Evolutionary conservation across 2,113 vertebrate species (phyloP), one percentile per base, ranked within the genome.

Genomic region (Otis tarda): DNA sequence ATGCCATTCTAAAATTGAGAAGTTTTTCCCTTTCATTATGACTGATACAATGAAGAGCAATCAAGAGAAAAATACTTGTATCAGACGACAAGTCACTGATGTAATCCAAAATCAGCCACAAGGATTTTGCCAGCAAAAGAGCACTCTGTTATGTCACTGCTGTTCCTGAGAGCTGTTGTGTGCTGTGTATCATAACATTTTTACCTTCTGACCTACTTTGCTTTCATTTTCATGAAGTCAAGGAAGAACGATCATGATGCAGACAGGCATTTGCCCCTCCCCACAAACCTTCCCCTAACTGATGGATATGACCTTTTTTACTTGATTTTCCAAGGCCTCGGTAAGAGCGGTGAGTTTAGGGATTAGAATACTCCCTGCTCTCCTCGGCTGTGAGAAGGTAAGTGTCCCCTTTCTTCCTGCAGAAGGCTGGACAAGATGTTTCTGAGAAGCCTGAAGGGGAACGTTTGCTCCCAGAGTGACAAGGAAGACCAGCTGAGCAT

Each of bases 171-270:
- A 55, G 16, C 28, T 55, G 8, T 43, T 43, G 41, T 43, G 41
- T 43, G 41, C 41, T 9, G 5, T 2, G 22, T 37, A 71, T 39
- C 16, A 31, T 30, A 37, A 37, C 41, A 59, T 12, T 31, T 56
- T 6, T 55, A 10, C 61, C 33, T 87, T 65, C 55, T 43, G 27
- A 87, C 3, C 27, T 43, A 27, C 45, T 74, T 67, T 45, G 22
- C 31, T 90, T 82, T 64, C 49, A 63, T 19, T 57, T 63, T 79
- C 53, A 45, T 4, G 14, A 14, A 12, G 16, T 10, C 41, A 55
- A 64, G 67, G 31, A 75, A 68, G 5, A 63, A 3, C 0, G 0
- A 83, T 59, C 4, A 1, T 24, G 61, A 65, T 7, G 39, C 39
- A 69, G 28, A 69, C 23, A 31, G n/a, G 20, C 31, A 35, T 45